phyloP scores from a whole-genome alignment of 2,113 vertebrate species.

The Gorsachius goisagi region DNA sequence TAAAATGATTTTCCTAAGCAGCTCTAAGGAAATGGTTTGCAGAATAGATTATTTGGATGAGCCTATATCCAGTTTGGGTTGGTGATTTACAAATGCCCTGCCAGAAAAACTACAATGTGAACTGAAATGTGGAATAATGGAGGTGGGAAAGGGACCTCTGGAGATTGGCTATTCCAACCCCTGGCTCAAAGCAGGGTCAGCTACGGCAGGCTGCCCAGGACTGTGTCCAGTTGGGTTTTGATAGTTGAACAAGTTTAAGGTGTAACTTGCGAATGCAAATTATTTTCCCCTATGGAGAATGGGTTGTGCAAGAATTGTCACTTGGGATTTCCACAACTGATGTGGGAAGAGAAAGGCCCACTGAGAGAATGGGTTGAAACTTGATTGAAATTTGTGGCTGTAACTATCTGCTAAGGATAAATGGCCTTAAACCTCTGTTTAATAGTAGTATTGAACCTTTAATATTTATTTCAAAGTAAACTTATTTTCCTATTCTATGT shows the following conservation, averaged over 20 bases:
- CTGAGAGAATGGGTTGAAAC: not conserved
- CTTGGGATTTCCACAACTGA: not conserved
- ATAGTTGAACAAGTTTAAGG: not conserved
- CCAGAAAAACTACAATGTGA: not conserved
- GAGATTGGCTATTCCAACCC: not conserved
- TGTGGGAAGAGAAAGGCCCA: not conserved
- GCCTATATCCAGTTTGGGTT: not conserved
- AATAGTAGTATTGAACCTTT: not conserved
- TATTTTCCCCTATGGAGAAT: not conserved
- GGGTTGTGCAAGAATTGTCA: not conserved
- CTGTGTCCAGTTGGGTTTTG: not conserved
- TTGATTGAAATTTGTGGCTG: not conserved
- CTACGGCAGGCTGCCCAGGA: not conserved
- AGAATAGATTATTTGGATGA: not conserved
- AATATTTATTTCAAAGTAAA: not conserved
- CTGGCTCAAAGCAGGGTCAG: not conserved
- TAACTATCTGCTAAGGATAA: not conserved
- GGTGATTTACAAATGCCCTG: not conserved
- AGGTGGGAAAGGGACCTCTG: not conserved
- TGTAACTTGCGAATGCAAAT: not conserved
- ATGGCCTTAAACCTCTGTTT: not conserved
- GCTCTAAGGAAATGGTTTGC: not conserved
- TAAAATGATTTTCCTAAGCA: not conserved
- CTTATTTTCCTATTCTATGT: not conserved
- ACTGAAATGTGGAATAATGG: not conserved